Conservation (phyloP, 2,113 vertebrate species). For the Psammodynastes pulverulentus region DNA sequence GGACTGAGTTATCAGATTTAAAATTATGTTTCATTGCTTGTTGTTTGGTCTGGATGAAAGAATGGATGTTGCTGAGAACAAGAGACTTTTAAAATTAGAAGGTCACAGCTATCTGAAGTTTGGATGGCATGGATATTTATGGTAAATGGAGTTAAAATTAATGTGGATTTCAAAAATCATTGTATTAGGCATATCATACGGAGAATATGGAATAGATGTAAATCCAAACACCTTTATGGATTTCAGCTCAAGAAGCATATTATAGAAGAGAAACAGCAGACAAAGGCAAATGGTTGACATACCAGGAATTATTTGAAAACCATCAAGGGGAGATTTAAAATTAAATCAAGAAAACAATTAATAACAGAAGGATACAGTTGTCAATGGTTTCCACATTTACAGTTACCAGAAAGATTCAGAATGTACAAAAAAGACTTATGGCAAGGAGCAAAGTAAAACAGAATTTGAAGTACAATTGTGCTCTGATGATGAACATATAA, state of each 20-base stretch:
- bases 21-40: not conserved
- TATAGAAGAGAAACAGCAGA: not conserved
- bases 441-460: not conserved
- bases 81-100: not conserved
- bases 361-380: not conserved
- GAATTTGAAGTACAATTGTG: not conserved
- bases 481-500: not conserved
- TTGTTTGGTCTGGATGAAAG: not conserved
- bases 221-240: not conserved
- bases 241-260: not conserved
- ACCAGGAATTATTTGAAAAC: not conserved
- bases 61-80: not conserved
- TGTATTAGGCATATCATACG: not conserved
- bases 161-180: not conserved
- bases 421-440: not conserved
- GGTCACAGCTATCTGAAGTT: not conserved
- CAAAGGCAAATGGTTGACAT: not conserved
- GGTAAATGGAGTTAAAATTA: not conserved
- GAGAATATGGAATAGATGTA: not conserved
- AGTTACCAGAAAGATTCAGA: not conserved
- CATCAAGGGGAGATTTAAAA: not conserved
- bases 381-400: not conserved
- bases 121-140: not conserved
- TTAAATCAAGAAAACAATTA: not conserved
- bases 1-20: not conserved